Conservation (phyloP, 2,113 vertebrate genomes). For the Mus spicilegus region DNA sequence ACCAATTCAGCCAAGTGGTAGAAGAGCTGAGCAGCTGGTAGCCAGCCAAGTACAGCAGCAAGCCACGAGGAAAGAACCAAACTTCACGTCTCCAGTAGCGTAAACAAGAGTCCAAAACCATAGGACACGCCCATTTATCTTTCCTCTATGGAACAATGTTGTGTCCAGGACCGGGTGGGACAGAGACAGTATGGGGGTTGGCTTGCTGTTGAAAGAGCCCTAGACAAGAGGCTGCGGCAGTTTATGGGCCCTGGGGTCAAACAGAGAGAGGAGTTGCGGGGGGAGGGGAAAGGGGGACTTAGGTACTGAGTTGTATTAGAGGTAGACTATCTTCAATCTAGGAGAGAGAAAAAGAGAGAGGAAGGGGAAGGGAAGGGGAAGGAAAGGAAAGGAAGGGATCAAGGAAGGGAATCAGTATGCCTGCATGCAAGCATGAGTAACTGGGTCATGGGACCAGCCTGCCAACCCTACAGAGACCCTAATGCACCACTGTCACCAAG, state of each 20-base stretch:
- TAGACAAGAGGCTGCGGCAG: neutral
- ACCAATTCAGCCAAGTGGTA: neutral
- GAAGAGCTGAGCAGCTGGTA: neutral
- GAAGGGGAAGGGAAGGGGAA: rapidly evolving
- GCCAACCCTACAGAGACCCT: neutral
- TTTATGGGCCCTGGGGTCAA: neutral
- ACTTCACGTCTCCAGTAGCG: neutral
- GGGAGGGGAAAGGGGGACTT: neutral
- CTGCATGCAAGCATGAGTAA: neutral
- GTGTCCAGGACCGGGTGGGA: neutral
- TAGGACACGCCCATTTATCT: neutral
- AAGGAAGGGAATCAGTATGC: neutral
- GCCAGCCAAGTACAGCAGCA: neutral
- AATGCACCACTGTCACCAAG: too few species aligned
- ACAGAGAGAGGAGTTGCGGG: neutral
- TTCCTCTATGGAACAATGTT: neutral
- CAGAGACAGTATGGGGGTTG: neutral
- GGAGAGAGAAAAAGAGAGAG: too few species aligned
- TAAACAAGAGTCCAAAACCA: neutral
- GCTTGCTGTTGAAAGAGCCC: neutral
- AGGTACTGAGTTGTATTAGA: neutral
- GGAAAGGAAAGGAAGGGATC: rapidly evolving
- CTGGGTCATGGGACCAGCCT: neutral
- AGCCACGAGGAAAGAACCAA: neutral
- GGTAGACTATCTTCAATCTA: neutral